A percentile compares a stretch with the other conserved stretches of the same genome.
phyloP scores from a whole-genome alignment of 2,797 vertebrate species.

The Helicolenus hilgendorfi region DNA sequence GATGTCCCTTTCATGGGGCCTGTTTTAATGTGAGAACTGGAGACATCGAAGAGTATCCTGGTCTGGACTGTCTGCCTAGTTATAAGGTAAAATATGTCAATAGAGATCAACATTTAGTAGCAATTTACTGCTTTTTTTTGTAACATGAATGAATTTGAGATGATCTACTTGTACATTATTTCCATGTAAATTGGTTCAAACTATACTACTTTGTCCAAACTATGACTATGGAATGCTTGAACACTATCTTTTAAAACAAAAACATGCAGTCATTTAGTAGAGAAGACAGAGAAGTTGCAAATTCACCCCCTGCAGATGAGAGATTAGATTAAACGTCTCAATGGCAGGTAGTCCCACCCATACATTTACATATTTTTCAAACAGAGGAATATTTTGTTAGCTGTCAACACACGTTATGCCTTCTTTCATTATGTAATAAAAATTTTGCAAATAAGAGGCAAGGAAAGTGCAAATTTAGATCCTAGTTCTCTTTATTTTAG shows the following conservation, averaged over 20 bases:
- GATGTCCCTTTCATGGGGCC: slow-evolving; percentile 94
- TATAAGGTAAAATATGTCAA: slow-evolving; percentile 88
- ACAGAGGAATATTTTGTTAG: not conserved
- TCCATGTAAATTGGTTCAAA: not conserved
- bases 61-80: slow-evolving; percentile 90
- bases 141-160: not conserved
- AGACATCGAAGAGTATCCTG: slow-evolving; percentile 95
- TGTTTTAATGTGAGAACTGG: slow-evolving; percentile 93
- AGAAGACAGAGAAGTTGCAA: not conserved
- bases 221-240: not conserved
- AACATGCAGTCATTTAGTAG: not conserved
- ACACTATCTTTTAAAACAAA: not conserved
- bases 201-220: not conserved
- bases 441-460: not conserved
- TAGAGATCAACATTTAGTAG: not conserved
- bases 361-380: too few species aligned
- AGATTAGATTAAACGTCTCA: not conserved
- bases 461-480: not conserved
- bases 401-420: not conserved
- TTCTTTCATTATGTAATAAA: not conserved
- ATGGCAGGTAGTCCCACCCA: not conserved
- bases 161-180: not conserved
- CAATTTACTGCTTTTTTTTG: not conserved
- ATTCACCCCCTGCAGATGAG: too few species aligned
- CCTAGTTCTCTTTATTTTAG: not conserved